Base-by-base conservation (phyloP, 1,140 invertebrate species). In the Aphaenogaster ashmeadi region DNA sequence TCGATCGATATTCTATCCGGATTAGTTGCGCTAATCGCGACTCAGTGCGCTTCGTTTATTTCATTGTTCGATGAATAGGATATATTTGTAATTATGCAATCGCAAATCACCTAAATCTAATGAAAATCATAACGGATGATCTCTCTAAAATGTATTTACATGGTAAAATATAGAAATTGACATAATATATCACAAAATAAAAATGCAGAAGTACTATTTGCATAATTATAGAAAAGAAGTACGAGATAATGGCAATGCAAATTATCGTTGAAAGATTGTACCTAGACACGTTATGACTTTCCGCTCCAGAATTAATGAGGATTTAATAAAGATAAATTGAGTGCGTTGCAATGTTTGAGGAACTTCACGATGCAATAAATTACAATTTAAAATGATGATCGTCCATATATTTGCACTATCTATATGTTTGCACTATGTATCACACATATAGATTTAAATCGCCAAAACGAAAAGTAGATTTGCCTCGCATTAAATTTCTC, bases 1-100 rank as follows among this genome's bases (percentile, higher is more conserved):
- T 60, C 67, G 50, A 58, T 74, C 74, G 52, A 77, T 77, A 86
- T 64, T 50, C 66, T 74, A 71, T 64, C 67, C 64, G 67, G 56
- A 89, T 88, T 86, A 77, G 74, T 72, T 44, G 38, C 9, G 47
- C 15, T 67, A 86, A 86, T 88, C 81, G 71, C 56, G 18, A 87
- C 54, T 80, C 64, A 80, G 27, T 86, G 21, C 77, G 85, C 77
- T 69, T 56, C 52, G 77, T 81, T 80, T 86, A 64, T 60, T 86
- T 80, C 77, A 58, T 15, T 13, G 21, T 21, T 69, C 41, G 11
- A 33, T 44, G 33, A 69, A 54, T 58, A 58, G 67, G 18, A 60
- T 74, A 72, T 33, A 81, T 84, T 84, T 54, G 54, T 60, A 74
- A 84, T 84, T 84, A 58, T 75, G 80, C 69, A 60, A 74, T 60